These are phyloP conservation scores for Oostethus manadensis DNA, from an alignment of 2,113 vertebrate genomes.

Conservation along the genomic window DNA sequence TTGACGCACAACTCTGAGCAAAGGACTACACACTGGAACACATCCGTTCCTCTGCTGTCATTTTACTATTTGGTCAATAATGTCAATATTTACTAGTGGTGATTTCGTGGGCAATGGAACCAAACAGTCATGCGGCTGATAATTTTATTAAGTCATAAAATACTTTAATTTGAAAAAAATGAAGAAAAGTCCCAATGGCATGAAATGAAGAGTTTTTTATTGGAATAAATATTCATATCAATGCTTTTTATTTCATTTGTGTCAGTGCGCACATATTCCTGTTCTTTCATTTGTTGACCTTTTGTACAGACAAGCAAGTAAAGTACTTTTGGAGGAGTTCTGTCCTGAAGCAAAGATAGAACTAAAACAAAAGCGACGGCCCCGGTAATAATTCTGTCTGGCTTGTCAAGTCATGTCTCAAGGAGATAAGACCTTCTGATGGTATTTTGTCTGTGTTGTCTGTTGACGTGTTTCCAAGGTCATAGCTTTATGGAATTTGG, in stretches of 20 bases:
- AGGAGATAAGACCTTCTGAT: slow-evolving; percentile 24
- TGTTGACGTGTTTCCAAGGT: slow-evolving; percentile 22
- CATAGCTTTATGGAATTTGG: slow-evolving; percentile 1
- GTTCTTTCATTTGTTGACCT: slow-evolving; percentile 11
- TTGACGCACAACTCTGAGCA: neutral
- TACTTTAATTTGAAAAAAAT: slow-evolving; percentile 10
- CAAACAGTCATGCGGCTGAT: slow-evolving; percentile 6
- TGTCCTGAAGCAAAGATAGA: slow-evolving; percentile 22
- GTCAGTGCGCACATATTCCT: neutral
- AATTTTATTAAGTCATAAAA: slow-evolving; percentile 13
- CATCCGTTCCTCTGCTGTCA: slow-evolving; percentile 1
- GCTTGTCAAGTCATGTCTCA: slow-evolving; percentile 19
- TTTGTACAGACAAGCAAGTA: slow-evolving; percentile 14
- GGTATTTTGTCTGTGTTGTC: slow-evolving; percentile 19
- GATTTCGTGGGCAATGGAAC: slow-evolving; percentile 4
- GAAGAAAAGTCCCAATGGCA: slow-evolving; percentile 8
- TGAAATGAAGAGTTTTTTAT: slow-evolving; percentile 8
- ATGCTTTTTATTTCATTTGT: neutral
- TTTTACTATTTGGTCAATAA: slow-evolving; percentile 5
- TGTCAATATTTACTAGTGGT: neutral
- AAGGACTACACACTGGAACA: neutral
- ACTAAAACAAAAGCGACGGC: slow-evolving; percentile 15
- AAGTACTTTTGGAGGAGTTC: slow-evolving; percentile 34
- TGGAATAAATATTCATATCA: slow-evolving; percentile 5
- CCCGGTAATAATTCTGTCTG: slow-evolving; percentile 40